Evolutionary conservation across 1,140 invertebrate species (phyloP).

Genomic region (Drosophila tristis): DNA sequence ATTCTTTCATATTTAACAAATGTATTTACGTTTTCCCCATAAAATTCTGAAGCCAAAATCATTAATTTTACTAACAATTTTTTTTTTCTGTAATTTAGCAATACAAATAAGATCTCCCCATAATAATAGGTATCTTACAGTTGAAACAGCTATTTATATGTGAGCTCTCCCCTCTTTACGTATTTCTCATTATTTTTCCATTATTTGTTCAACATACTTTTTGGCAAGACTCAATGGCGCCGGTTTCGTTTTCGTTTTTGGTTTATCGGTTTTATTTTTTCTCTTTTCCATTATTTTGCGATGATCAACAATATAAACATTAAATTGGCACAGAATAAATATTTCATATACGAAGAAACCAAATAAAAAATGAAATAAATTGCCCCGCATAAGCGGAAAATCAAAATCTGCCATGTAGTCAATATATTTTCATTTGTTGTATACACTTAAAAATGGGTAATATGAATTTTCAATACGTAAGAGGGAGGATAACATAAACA

Average conservation of each 20-base stretch:
- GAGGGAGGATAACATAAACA: too few relatives aligned
- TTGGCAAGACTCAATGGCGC: constrained; percentile 70
- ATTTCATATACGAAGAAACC: constrained; percentile 14
- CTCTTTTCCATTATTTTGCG: constrained; percentile 61
- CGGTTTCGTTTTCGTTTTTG: constrained; percentile 48
- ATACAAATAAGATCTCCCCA: too few relatives aligned
- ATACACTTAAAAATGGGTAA: too few relatives aligned
- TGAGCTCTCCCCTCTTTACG: background rate
- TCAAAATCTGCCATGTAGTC: constrained; percentile 63
- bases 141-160: too few relatives aligned
- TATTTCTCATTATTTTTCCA: constrained; percentile 19
- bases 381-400: constrained; percentile 56
- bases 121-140: too few relatives aligned
- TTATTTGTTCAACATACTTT: constrained; percentile 44
- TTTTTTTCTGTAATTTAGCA: too few relatives aligned
- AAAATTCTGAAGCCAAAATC: too few relatives aligned
- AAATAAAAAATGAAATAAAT: constrained; percentile 39
- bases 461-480: too few relatives aligned
- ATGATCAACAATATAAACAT: constrained; percentile 54
- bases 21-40: too few relatives aligned
- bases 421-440: constrained; percentile 46
- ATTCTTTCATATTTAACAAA: too few relatives aligned
- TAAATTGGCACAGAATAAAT: constrained; percentile 69
- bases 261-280: constrained; percentile 25
- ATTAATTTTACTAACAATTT: too few relatives aligned